Conservation (phyloP, 1,140 invertebrate species). For the Melipona quadrifasciata region DNA sequence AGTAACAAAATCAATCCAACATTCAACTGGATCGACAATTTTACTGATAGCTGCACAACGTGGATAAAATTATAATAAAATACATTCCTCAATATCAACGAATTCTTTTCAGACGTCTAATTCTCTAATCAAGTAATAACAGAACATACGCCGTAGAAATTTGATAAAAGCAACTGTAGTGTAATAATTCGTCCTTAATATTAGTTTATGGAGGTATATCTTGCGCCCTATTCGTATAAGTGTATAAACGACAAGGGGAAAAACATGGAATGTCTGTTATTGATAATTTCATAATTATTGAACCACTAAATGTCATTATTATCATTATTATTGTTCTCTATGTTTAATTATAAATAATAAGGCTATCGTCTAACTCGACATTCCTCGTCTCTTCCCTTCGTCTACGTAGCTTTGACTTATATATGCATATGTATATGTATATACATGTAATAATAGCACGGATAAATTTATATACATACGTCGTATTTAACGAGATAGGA, state of each 20-base stretch:
- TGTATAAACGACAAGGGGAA: background rate
- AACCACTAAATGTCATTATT: background rate
- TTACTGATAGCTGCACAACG: background rate
- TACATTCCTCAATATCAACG: background rate
- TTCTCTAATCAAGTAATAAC: background rate
- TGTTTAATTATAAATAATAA: too few relatives aligned
- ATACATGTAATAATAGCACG: background rate
- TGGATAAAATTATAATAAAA: background rate
- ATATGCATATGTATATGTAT: background rate
- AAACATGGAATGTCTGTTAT: background rate
- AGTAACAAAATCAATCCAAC: background rate
- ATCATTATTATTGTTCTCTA: background rate
- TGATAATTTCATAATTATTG: background rate
- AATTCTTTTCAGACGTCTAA: background rate
- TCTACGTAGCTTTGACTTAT: background rate
- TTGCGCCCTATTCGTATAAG: background rate
- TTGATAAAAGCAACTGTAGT: background rate
- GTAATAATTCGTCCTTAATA: background rate
- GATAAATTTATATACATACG: constrained; percentile 39
- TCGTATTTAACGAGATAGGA: constrained; percentile 1
- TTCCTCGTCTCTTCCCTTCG: background rate
- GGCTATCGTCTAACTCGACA: background rate
- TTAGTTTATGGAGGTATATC: constrained; percentile 9
- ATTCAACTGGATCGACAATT: background rate
- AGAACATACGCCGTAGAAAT: background rate